These are phyloP conservation scores for Sminthurinus aureus DNA, from an alignment of 2,888 invertebrate species.

Conservation along the genomic window DNA sequence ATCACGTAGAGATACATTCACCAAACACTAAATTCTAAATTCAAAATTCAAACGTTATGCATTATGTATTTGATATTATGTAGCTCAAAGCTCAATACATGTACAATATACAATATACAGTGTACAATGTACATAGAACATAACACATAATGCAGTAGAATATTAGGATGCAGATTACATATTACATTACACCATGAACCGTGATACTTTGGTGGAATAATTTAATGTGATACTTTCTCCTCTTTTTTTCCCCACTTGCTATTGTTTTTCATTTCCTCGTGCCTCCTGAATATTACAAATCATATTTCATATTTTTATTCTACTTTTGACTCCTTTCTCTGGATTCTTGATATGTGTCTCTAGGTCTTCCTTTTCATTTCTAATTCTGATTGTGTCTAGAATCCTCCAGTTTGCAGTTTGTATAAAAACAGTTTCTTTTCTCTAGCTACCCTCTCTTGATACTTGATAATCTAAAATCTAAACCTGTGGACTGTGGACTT, in stretches of 20 bases:
- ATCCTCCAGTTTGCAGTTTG: too few species aligned
- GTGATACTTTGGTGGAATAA: neutral
- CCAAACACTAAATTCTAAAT: neutral
- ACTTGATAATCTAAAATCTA: neutral
- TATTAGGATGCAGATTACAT: too few species aligned
- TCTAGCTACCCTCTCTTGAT: neutral
- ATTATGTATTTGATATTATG: too few species aligned
- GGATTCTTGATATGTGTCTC: neutral
- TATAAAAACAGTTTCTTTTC: neutral
- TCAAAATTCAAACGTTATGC: too few species aligned
- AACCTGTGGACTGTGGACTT: neutral
- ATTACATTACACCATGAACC: too few species aligned
- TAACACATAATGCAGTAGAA: too few species aligned
- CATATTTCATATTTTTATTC: neutral
- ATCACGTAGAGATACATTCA: neutral
- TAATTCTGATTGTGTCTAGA: neutral
- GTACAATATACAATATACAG: too few species aligned
- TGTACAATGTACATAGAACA: too few species aligned
- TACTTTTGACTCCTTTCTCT: neutral
- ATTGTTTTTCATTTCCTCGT: neutral
- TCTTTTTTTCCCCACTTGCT: neutral
- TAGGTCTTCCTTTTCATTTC: neutral
- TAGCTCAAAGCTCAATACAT: too few species aligned
- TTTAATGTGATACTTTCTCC: neutral
- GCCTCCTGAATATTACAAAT: neutral